phyloP scores from a whole-genome alignment of 2,113 vertebrate species.

The Entomyzon cyanotis region DNA sequence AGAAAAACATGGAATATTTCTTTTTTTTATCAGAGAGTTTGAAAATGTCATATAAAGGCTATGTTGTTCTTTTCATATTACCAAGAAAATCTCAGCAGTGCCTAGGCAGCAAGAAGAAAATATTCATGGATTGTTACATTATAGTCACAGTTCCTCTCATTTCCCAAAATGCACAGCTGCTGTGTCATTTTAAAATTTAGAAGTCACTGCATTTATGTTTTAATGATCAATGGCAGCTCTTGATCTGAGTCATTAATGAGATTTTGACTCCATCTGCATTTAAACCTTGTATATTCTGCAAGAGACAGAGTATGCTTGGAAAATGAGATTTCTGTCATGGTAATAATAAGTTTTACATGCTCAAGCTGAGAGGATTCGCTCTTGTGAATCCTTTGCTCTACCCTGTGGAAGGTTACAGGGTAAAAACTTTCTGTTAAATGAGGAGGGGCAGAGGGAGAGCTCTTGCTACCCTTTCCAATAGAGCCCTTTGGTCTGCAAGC shows the following conservation, averaged over 20 bases:
- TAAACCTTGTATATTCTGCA: conserved; percentile 5
- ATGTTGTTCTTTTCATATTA: conserved; percentile 10
- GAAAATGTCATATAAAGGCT: conserved; percentile 15
- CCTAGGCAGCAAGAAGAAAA: not conserved
- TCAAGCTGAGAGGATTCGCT: not conserved
- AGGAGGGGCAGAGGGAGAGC: not conserved
- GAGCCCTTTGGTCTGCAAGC: not conserved
- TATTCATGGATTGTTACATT: not conserved
- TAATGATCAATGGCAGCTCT: conserved; percentile 41
- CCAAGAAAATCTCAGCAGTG: not conserved
- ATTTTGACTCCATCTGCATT: conserved; percentile 39
- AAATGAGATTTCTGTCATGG: conserved; percentile 42
- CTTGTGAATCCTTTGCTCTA: not conserved
- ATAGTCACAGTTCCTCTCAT: not conserved
- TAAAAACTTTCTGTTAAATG: not conserved
- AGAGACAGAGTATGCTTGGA: not conserved
- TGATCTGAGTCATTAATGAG: conserved; percentile 58
- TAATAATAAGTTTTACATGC: conserved; percentile 27
- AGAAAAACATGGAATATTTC: not conserved
- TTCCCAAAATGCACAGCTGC: conserved; percentile 22
- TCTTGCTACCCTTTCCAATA: not conserved
- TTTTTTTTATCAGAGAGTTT: not conserved
- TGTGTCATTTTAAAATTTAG: conserved; percentile 39
- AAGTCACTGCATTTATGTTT: conserved; percentile 27
- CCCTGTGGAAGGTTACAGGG: not conserved